These are phyloP conservation scores for Bombylius discolor DNA, from an alignment of 2,888 invertebrate species.

Conservation along the genomic window DNA sequence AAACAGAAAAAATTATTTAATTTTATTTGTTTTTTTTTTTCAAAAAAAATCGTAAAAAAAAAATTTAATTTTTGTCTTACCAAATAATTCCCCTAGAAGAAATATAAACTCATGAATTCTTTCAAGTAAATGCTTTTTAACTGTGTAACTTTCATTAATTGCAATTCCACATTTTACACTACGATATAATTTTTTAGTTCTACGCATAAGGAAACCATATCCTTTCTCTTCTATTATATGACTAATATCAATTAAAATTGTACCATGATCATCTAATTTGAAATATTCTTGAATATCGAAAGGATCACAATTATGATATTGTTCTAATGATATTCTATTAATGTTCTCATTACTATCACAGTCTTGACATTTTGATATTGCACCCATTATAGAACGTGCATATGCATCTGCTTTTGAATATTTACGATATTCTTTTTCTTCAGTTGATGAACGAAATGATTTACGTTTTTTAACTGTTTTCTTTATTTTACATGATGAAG, in stretches of 20 bases:
- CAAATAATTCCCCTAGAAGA: constrained; percentile 17
- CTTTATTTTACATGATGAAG: neutral
- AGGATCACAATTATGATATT: constrained; percentile 22
- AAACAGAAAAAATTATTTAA: no score
- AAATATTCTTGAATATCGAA: constrained; percentile 34
- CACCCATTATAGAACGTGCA: constrained; percentile 30
- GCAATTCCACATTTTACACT: constrained; percentile 16
- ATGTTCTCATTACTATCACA: neutral
- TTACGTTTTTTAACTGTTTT: neutral
- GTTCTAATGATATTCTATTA: neutral
- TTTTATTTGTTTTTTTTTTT: no score
- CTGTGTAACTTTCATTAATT: constrained; percentile 21
- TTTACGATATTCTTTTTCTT: constrained; percentile 1
- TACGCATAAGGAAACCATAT: constrained; percentile 17
- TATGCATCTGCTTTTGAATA: constrained; percentile 29
- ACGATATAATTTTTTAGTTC: constrained; percentile 10
- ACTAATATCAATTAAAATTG: constrained; percentile 28
- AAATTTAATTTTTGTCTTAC: constrained; percentile 19
- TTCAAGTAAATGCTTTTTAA: constrained; percentile 10
- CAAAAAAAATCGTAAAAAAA: no score
- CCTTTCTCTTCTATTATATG: constrained; percentile 30
- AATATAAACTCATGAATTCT: constrained; percentile 19
- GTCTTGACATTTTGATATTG: constrained; percentile 17
- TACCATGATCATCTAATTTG: constrained; percentile 34
- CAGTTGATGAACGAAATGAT: neutral